These are phyloP conservation scores for Felis chaus DNA, from an alignment of 2,113 vertebrate species.

Conservation along the genomic window DNA sequence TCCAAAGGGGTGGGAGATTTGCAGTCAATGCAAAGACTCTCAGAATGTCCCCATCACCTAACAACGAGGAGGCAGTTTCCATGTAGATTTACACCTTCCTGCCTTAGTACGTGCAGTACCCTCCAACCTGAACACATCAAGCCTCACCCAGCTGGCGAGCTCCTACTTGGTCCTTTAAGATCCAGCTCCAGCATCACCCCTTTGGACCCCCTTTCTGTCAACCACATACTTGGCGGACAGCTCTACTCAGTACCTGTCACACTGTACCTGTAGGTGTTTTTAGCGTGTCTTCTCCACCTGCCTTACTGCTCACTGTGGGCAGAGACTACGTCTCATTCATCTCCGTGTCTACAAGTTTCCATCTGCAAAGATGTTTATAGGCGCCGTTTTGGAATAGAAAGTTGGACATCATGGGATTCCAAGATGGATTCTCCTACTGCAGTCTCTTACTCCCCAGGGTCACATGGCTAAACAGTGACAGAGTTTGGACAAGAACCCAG, in stretches of 20 bases:
- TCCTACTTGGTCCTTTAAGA: conserved; percentile 12
- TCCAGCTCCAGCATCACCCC: background rate
- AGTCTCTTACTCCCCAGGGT: background rate
- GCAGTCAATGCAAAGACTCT: background rate
- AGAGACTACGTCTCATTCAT: background rate
- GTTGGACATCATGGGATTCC: background rate
- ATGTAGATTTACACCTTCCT: conserved; percentile 54
- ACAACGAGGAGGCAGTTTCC: conserved; percentile 17
- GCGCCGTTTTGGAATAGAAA: background rate
- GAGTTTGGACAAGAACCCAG: background rate
- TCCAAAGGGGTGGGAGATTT: background rate
- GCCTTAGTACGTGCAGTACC: background rate
- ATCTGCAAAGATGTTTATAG: background rate
- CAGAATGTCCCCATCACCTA: conserved; percentile 31
- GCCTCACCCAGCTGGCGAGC: background rate
- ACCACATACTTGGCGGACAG: background rate
- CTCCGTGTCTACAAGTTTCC: background rate
- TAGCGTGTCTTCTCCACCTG: background rate
- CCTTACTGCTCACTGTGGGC: background rate
- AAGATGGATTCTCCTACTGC: background rate
- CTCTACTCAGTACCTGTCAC: background rate
- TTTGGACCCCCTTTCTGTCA: background rate
- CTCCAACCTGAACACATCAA: background rate
- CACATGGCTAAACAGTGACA: background rate
- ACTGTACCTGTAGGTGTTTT: background rate